Evolutionary conservation across 2,888 invertebrate species (phyloP).

Genomic region (Drosophila stalkeri): DNA sequence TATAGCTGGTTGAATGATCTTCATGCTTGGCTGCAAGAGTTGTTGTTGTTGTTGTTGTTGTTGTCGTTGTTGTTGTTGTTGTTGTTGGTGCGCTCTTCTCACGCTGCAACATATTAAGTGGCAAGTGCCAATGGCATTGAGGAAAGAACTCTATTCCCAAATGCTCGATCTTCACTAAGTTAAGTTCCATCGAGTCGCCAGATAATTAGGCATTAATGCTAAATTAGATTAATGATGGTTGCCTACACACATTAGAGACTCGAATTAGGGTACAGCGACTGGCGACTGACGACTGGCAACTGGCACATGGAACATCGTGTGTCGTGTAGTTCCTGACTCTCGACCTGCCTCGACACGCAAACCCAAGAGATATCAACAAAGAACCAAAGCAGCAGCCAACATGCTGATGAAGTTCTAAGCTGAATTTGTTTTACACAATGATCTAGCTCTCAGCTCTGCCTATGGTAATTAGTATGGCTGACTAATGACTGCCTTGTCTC

Average conservation of each 20-base stretch:
- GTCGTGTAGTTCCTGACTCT: slow-evolving; percentile 38
- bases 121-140: slow-evolving; percentile 39
- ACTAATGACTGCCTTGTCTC: slow-evolving; percentile 64
- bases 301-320: slow-evolving; percentile 20
- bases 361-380: slow-evolving; percentile 1
- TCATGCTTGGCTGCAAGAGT: slow-evolving; percentile 61
- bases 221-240: slow-evolving; percentile 78
- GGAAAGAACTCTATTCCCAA: background rate
- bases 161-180: slow-evolving; percentile 9
- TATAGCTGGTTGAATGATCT: slow-evolving; percentile 68
- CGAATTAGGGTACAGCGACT: slow-evolving; percentile 28
- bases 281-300: slow-evolving; percentile 2
- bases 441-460: slow-evolving; percentile 2
- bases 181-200: slow-evolving; percentile 17
- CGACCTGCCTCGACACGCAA: slow-evolving; percentile 56
- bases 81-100: slow-evolving; percentile 29
- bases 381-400: slow-evolving; percentile 26
- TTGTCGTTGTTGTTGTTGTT: no score
- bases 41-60: slow-evolving; percentile 1
- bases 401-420: slow-evolving; percentile 58
- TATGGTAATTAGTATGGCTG: slow-evolving; percentile 66
- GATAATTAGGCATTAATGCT: slow-evolving; percentile 63
- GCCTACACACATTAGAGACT: slow-evolving; percentile 51
- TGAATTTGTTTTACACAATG: slow-evolving; percentile 33
- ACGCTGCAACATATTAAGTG: slow-evolving; percentile 66